Base-by-base conservation (phyloP, 2,797 vertebrate species). In the Catostomus latipinnis region DNA sequence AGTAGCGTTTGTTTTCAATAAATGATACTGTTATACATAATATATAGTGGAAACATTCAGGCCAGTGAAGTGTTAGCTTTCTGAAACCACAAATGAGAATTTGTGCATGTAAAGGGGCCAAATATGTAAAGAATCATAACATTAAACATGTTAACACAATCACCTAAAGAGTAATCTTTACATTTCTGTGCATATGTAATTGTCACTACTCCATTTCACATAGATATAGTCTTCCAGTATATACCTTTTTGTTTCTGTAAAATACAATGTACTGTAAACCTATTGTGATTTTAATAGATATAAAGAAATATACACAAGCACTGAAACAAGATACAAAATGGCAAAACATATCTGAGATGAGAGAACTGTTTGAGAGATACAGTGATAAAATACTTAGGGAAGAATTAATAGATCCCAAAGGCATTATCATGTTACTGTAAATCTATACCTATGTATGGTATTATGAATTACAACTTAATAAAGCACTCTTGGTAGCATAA, bases 1-100 rank as follows among this genome's bases (percentile, higher is more conserved):
- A 84, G 76, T 84, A 87, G 56, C 74, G 57, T 83, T 85, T 84
- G 81, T 69, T 81, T 71, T 86, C 83, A 77, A 86, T 80, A 87
- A 90, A 84, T 80, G 84, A 80, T 91, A 93, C 91, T 92, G 91
- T 92, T 92, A 34, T 3, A 89, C 69, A 52, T 87, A 82, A 83
- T 78, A 43, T 58, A 56, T 70, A 65, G 62, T 61, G 73, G 70
- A 58, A 69, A 80, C 76, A 67, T 78, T 82, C 70, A 63, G 67
- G 62, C 68, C 77, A 71, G 77, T 80, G 68, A 83, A 67, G 48
- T 57, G 52, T 53, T 63, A 49, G 70, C 43, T 6, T n/a, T 18
- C 49, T 77, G n/a, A 11, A 53, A 56, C 49, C 63, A 69, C 50
- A 76, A 48, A 45, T 13, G 49, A 46, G 12, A 54, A 16, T 49